phyloP scores from a whole-genome alignment of 1,140 invertebrate genomes.

The Pseudachorutes palmiensis region DNA sequence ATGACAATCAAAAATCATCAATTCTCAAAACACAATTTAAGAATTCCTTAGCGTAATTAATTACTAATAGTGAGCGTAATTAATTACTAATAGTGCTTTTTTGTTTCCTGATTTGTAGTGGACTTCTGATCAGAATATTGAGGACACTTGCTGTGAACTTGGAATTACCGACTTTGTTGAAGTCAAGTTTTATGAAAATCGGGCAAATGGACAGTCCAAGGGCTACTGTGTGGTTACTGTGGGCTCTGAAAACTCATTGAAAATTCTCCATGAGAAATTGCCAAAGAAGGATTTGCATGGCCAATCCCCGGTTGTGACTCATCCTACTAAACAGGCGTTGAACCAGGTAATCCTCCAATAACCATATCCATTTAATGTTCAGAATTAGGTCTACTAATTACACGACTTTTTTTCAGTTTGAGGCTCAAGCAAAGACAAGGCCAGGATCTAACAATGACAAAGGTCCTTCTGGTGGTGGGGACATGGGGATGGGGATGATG shows the following conservation, averaged over 20 bases:
- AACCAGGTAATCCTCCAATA: constrained; percentile 45
- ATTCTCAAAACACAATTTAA: no score
- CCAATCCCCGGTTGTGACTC: constrained; percentile 85
- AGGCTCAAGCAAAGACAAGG: constrained; percentile 76
- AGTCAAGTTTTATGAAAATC: constrained; percentile 99
- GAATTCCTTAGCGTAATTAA: no score
- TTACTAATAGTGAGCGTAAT: no score
- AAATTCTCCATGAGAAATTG: constrained; percentile 82
- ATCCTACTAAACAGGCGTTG: constrained; percentile 85
- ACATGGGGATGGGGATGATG: constrained; percentile 36
- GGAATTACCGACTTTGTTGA: constrained; percentile 91
- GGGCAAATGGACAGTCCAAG: constrained; percentile 98
- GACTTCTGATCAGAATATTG: constrained; percentile 95
- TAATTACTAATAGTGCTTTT: no score
- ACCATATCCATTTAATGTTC: not conserved
- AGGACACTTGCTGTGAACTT: constrained; percentile 71
- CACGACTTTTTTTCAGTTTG: constrained; percentile 53
- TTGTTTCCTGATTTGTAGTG: constrained; percentile 62
- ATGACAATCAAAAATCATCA: no score
- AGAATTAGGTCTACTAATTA: no score
- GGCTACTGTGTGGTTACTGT: constrained; percentile 90
- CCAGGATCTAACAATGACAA: constrained; percentile 9
- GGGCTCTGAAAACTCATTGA: constrained; percentile 82
- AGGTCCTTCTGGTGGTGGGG: constrained; percentile 24
- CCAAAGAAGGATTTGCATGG: constrained; percentile 92